Conservation (phyloP, 2,113 vertebrate genomes). For the Notothenia rossii region DNA sequence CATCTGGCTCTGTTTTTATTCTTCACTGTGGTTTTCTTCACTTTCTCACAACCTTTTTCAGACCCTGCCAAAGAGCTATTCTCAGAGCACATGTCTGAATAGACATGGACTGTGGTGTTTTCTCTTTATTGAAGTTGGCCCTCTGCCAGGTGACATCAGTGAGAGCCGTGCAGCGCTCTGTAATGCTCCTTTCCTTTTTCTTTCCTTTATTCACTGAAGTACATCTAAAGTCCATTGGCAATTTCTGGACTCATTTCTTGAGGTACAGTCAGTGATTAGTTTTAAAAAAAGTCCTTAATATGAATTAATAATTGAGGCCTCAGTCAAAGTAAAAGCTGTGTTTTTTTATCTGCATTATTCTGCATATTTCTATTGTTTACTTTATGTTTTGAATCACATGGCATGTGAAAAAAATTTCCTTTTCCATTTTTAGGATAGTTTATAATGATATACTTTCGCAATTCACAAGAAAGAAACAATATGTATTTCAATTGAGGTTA, state of each 20-base stretch:
- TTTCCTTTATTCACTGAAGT: slow-evolving; percentile 43
- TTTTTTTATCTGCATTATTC: background rate
- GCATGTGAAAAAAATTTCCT: background rate
- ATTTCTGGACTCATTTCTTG: background rate
- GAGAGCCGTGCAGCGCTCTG: slow-evolving; percentile 49
- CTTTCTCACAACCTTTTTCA: slow-evolving; percentile 80
- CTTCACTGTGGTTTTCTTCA: slow-evolving; percentile 74
- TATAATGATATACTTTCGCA: background rate
- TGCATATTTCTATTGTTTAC: too few relatives aligned
- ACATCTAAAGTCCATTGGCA: slow-evolving; percentile 31
- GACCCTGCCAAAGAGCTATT: slow-evolving; percentile 77
- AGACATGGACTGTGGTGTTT: slow-evolving; percentile 65
- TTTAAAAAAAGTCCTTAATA: background rate
- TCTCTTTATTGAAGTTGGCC: slow-evolving; percentile 74
- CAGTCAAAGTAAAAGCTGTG: background rate
- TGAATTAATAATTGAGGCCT: slow-evolving; percentile 1
- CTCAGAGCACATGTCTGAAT: slow-evolving; percentile 76
- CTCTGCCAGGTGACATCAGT: slow-evolving; percentile 74
- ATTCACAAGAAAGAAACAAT: background rate
- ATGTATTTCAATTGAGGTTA: background rate
- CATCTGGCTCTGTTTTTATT: slow-evolving; percentile 81
- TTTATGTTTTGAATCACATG: background rate
- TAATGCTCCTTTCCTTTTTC: slow-evolving; percentile 49
- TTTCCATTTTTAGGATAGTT: background rate
- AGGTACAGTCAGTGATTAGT: background rate